Percentiles rank a stretch among this genome's conserved stretches.
phyloP scores from a whole-genome alignment of 2,113 vertebrate species.

The Neofelis nebulosa region DNA sequence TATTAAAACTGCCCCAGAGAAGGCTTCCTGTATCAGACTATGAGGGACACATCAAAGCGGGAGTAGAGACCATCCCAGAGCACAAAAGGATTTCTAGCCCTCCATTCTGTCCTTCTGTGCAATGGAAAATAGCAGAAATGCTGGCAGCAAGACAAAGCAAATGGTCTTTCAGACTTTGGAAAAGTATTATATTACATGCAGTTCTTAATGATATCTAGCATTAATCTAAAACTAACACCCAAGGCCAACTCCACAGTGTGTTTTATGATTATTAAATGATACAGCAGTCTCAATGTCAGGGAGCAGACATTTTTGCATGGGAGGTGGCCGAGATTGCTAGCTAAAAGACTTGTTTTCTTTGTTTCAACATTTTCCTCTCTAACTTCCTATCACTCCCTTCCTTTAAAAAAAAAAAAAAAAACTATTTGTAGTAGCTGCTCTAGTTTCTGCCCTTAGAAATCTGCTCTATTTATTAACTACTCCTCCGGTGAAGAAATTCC shows the following conservation, averaged over 20 bases:
- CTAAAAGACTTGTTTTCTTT: slow-evolving; percentile 67
- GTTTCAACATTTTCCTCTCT: slow-evolving; percentile 64
- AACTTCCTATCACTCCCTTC: slow-evolving; percentile 55
- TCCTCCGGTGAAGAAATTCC: slow-evolving; percentile 80
- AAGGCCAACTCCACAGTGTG: not conserved
- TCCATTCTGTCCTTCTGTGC: not conserved
- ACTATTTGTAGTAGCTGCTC: slow-evolving; percentile 77
- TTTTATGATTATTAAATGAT: slow-evolving; percentile 55
- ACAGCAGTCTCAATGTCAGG: slow-evolving; percentile 38
- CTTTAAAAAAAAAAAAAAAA: slow-evolving; percentile 31
- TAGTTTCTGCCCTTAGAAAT: slow-evolving; percentile 80
- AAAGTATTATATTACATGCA: slow-evolving; percentile 46
- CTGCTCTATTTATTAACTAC: slow-evolving; percentile 82
- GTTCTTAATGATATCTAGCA: slow-evolving; percentile 61
- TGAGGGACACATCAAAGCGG: not conserved
- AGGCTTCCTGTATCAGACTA: not conserved
- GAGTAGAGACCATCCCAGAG: not conserved
- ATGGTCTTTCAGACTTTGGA: slow-evolving; percentile 54
- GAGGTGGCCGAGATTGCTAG: not conserved
- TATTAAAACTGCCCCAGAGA: not conserved
- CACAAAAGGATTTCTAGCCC: not conserved
- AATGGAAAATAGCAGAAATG: slow-evolving; percentile 25
- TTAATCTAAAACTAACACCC: slow-evolving; percentile 66
- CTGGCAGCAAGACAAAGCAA: slow-evolving; percentile 56
- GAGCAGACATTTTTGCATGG: slow-evolving; percentile 11